A percentile compares a stretch with the other conserved stretches of the same genome.
Evolutionary conservation across 2,113 vertebrate genomes (phyloP).

Genomic region (Tetrao urogallus): DNA sequence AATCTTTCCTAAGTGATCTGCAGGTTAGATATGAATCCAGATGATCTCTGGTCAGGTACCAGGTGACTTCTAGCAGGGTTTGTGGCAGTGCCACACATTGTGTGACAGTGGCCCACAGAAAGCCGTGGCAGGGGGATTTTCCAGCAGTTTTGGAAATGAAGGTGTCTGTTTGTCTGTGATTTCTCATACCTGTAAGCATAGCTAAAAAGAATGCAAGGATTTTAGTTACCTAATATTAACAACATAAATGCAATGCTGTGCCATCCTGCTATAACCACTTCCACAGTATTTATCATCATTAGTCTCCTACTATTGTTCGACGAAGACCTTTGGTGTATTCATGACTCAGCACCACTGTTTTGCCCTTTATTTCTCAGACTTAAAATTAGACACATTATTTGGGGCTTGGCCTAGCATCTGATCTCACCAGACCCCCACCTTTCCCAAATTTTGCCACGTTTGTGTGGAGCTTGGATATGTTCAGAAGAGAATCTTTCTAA

Average conservation of each 20-base stretch:
- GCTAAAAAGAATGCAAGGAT: not conserved
- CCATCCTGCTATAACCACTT: not conserved
- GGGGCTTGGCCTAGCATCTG: not conserved
- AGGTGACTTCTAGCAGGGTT: not conserved
- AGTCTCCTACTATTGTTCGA: conserved; percentile 8
- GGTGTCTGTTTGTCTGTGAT: not conserved
- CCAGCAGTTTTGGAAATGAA: not conserved
- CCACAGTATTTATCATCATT: conserved; percentile 43
- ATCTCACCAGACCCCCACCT: not conserved
- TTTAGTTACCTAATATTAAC: conserved; percentile 5
- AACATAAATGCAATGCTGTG: not conserved
- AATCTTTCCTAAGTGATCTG: not conserved
- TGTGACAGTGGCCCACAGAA: not conserved
- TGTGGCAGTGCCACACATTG: not conserved
- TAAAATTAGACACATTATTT: not conserved
- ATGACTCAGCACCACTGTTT: conserved; percentile 5
- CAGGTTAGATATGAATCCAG: not conserved
- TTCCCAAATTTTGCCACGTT: not conserved
- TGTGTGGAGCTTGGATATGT: not conserved
- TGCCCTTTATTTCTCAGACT: conserved; percentile 16
- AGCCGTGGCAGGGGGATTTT: not conserved
- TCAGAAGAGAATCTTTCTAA: not conserved
- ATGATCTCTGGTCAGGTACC: not conserved
- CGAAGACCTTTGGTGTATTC: not conserved
- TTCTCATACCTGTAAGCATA: not conserved